phyloP scores from a whole-genome alignment of 2,113 vertebrate species.

The Progne subis region DNA sequence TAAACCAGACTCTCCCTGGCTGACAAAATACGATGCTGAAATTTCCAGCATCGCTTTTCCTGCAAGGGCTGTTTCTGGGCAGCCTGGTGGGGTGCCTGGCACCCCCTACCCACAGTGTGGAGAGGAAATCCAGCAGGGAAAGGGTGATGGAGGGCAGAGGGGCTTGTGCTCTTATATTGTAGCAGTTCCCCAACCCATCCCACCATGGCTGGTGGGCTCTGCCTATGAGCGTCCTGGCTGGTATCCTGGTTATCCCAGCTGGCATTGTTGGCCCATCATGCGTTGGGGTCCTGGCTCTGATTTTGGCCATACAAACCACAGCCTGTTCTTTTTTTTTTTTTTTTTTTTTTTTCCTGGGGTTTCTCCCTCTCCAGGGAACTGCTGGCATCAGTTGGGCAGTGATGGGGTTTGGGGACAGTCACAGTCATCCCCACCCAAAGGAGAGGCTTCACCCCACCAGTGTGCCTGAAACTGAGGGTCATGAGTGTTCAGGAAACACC shows the following conservation, averaged over 20 bases:
- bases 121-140: not conserved
- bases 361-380: not conserved
- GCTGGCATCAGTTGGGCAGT: fast-evolving
- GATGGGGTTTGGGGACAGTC: not conserved
- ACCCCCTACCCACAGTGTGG: not conserved
- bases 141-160: not conserved
- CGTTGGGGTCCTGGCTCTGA: not conserved
- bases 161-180: not conserved
- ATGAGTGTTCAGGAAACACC: not conserved
- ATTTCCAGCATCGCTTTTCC: not conserved
- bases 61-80: not conserved
- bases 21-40: not conserved
- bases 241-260: not conserved
- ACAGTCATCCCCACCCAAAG: fast-evolving
- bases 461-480: fast-evolving
- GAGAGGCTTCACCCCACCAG: not conserved
- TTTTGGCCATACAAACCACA: not conserved
- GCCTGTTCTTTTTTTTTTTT: not conserved
- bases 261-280: fast-evolving
- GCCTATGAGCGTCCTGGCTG: fast-evolving
- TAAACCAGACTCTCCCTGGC: not conserved
- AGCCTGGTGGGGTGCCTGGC: not conserved
- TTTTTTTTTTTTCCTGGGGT: not conserved
- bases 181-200: not conserved
- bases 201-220: not conserved